Evolutionary conservation across 2,797 vertebrate species (phyloP).

Genomic region (Microcaecilia unicolor): DNA sequence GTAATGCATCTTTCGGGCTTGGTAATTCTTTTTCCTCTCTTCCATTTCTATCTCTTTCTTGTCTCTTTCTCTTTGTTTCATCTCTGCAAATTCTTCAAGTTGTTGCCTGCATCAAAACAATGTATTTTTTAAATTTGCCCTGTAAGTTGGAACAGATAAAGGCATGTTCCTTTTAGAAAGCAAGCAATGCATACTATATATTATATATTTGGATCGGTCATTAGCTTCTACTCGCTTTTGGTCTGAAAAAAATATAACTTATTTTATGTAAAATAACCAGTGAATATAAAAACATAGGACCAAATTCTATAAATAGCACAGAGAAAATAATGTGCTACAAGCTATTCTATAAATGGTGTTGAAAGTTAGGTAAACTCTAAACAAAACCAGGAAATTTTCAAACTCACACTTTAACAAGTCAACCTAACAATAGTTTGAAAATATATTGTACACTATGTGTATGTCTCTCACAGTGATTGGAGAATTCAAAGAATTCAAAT

Average conservation of each 20-base stretch:
- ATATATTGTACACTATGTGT: no score
- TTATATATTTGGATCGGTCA: not conserved
- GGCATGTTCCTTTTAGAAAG: not conserved
- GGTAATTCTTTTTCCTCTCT: conserved; percentile 56
- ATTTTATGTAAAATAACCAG: not conserved
- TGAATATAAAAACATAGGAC: not conserved
- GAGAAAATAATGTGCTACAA: no score
- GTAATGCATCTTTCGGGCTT: conserved; percentile 79
- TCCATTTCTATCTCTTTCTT: conserved; percentile 51
- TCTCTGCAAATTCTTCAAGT: conserved; percentile 63
- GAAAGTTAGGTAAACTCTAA: no score
- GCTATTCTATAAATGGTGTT: no score
- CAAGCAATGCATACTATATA: not conserved
- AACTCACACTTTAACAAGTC: no score
- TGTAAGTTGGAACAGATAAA: not conserved
- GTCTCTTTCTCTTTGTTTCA: conserved; percentile 59
- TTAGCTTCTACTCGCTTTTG: not conserved
- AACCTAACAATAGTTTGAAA: no score
- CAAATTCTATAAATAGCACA: no score
- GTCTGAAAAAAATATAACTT: not conserved
- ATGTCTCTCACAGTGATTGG: no score
- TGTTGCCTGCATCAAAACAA: conserved; percentile 59
- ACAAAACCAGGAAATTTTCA: no score
- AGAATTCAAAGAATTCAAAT: no score
- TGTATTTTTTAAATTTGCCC: conserved; percentile 3